Conservation (phyloP, 1,140 invertebrate genomes). For the Coelopa frigida region DNA sequence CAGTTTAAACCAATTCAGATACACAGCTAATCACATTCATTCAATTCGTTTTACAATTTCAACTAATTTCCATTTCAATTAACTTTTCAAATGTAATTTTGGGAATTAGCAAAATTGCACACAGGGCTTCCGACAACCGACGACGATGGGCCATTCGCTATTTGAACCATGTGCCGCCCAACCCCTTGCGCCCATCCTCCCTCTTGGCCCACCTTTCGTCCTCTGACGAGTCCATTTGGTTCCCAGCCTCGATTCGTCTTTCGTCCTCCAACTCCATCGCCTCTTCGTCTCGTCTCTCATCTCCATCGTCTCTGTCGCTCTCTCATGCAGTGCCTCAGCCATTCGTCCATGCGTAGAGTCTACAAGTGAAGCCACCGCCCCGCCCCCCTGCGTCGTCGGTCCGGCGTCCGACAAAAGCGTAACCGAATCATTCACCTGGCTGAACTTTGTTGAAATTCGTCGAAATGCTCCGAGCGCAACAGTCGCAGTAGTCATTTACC, state of each 20-base stretch:
- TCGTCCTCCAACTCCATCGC: background rate
- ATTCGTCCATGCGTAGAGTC: too few relatives aligned
- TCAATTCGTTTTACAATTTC: conserved; percentile 46
- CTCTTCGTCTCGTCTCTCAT: background rate
- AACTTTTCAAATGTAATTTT: conserved; percentile 45
- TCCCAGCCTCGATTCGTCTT: background rate
- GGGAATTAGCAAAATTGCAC: conserved; percentile 17
- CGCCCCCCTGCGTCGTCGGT: background rate
- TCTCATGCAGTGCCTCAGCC: too few relatives aligned
- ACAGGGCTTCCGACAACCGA: conserved; percentile 4
- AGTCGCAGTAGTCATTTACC: too few relatives aligned
- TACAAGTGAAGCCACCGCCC: background rate
- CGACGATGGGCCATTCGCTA: background rate
- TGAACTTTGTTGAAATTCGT: conserved; percentile 24
- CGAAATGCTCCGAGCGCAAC: too few relatives aligned
- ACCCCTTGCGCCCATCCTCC: background rate
- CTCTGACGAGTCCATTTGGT: background rate
- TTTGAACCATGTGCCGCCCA: background rate
- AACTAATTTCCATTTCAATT: conserved; percentile 46
- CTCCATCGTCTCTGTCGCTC: too few relatives aligned
- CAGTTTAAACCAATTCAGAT: too few relatives aligned
- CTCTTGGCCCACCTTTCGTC: background rate
- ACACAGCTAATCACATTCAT: conserved; percentile 45
- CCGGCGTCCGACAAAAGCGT: conserved; percentile 39
- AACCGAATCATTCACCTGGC: conserved; percentile 43